Evolutionary conservation across 1,140 invertebrate genomes (phyloP), one percentile per base, ranked within the genome.

Genomic region (Lordiphosa clarofinis): DNA sequence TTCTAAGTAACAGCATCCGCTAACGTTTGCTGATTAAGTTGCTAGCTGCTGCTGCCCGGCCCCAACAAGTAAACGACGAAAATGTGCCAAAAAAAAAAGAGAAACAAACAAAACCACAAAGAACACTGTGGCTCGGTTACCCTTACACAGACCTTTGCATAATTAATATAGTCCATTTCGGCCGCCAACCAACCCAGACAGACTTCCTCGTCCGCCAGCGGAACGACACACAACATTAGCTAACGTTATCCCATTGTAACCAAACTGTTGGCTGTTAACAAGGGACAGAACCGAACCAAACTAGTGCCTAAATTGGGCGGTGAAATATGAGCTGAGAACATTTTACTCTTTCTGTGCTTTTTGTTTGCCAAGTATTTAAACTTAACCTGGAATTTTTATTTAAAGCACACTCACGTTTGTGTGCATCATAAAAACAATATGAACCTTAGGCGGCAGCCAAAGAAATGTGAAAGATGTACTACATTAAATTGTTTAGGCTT

Each of bases 301-400:
- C 65, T 44, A 65, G 71, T 48, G 31, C 52, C 57, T 44, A 82
- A 81, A 81, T 81, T 81, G 76, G 76, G 67, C 73, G 71, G 75
- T 84, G 68, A 81, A 81, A 81, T 81, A 81, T 82, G 72, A 81
- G 76, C 76, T 81, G 76, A 81, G 76, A 81, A 81, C 76, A 82
- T 76, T 82, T 73, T 82, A 81, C 82, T 82, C 72, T 63, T 15
- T 63, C 63, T 65, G 74, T 82, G 72, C 56, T 52, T 70, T 31
- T 31, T 31, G 6, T 31, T 37, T 48, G 43, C 46, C 10, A 28
- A 46, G 24, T 46, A 46, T 46, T 46, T 46, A 13, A 46, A 33
- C 24, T 12, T 9, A 46, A 24, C 4, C 7, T n/a, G 39, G 8
- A 42, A 19, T 19, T 19, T 42, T 46, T 6, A 49, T 12, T 36